These are phyloP conservation scores for Diadumene lineata DNA, from an alignment of 92 coral and sea anemone species.

Conservation along the genomic window DNA sequence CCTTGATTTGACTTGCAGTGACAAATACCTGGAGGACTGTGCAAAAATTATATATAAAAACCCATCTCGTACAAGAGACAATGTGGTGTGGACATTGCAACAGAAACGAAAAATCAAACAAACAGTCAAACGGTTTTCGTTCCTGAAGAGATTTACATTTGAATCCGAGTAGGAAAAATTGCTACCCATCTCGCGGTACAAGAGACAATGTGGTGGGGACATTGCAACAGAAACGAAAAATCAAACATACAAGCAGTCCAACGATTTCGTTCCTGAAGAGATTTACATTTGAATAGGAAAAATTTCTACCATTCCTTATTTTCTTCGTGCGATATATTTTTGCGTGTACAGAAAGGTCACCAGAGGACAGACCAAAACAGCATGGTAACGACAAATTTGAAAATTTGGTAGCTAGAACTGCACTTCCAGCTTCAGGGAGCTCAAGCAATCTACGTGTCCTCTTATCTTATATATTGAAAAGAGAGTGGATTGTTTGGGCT, in stretches of 20 bases:
- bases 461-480: no score
- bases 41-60: constrained; percentile 60
- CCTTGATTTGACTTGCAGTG: constrained; percentile 63
- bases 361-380: no score
- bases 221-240: constrained; percentile 34
- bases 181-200: constrained; percentile 26
- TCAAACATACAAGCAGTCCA: constrained; percentile 38
- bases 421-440: no score
- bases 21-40: constrained; percentile 75
- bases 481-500: no score
- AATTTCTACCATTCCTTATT: background rate
- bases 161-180: constrained; percentile 33
- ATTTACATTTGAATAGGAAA: constrained; percentile 48
- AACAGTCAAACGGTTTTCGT: constrained; percentile 47
- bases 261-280: constrained; percentile 60
- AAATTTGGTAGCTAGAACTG: no score
- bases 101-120: constrained; percentile 46
- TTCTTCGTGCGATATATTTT: no score
- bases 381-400: no score
- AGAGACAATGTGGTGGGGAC: constrained; percentile 78
- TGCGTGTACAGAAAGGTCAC: no score
- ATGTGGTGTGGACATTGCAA: constrained; percentile 67
- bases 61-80: constrained; percentile 68
- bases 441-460: no score
- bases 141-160: constrained; percentile 63